Conservation (phyloP, 37 sponge, comb jelly and placozoan genomes). For the Beroe forskalii region DNA sequence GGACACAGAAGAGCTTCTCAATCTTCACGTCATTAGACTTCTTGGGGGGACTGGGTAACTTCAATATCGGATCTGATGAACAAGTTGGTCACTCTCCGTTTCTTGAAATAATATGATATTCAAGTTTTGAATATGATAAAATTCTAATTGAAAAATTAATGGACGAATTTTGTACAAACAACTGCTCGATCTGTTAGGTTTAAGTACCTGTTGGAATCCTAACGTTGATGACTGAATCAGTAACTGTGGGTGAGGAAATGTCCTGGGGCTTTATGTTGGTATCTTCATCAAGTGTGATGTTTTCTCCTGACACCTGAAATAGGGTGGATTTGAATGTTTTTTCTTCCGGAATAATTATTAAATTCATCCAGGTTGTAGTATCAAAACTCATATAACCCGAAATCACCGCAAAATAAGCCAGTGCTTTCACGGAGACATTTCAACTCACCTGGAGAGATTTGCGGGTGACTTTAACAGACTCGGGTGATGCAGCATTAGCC, state of each 20-base stretch:
- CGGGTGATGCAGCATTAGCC: not conserved
- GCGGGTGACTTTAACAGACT: not conserved
- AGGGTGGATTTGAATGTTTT: too few relatives aligned
- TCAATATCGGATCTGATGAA: conserved; percentile 22
- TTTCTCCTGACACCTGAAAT: not conserved
- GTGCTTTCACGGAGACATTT: too few relatives aligned
- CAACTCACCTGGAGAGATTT: not conserved
- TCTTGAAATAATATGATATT: too few relatives aligned
- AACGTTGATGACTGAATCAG: conserved; percentile 17
- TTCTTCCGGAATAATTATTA: too few relatives aligned
- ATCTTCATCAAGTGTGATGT: not conserved
- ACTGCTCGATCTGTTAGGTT: too few relatives aligned
- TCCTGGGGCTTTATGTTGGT: conserved; percentile 12
- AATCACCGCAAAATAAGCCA: too few relatives aligned
- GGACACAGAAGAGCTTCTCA: conserved; percentile 8
- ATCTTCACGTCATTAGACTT: not conserved
- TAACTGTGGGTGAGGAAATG: not conserved
- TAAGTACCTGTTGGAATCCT: conserved; percentile 34
- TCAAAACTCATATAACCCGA: too few relatives aligned
- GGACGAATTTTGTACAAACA: too few relatives aligned
- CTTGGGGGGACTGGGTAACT: conserved; percentile 12
- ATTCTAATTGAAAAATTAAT: too few relatives aligned
- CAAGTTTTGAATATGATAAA: too few relatives aligned
- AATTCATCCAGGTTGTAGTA: too few relatives aligned
- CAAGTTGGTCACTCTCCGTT: too few relatives aligned